These are phyloP conservation scores for Gobius niger DNA, from an alignment of 2,113 vertebrate species.

Conservation along the genomic window DNA sequence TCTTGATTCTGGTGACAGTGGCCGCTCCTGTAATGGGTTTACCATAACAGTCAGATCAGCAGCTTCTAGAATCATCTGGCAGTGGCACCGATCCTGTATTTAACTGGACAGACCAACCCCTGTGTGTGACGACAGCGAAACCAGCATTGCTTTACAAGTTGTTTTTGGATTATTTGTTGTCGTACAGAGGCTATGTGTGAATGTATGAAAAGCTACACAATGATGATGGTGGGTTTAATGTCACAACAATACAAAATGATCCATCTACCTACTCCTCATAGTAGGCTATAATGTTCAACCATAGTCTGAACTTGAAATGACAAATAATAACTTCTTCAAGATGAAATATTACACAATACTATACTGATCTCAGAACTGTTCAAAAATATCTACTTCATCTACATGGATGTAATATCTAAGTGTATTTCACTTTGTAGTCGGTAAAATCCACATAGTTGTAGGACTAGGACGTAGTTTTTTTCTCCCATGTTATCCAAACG, in stretches of 20 bases:
- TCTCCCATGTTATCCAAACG: too few relatives aligned
- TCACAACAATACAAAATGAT: neutral
- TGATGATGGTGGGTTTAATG: neutral
- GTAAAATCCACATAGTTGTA: too few relatives aligned
- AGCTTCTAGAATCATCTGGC: constrained; percentile 32
- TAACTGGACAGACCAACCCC: too few relatives aligned
- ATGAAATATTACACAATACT: neutral
- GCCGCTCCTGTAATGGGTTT: constrained; percentile 24
- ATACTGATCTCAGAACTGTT: too few relatives aligned
- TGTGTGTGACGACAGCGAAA: neutral
- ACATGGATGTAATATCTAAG: too few relatives aligned
- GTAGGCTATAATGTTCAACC: too few relatives aligned
- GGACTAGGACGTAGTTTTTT: too few relatives aligned
- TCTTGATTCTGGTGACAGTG: constrained; percentile 26
- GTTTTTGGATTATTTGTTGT: too few relatives aligned
- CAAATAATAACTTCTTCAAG: neutral
- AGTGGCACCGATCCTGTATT: neutral
- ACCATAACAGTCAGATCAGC: neutral
- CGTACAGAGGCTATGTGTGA: too few relatives aligned
- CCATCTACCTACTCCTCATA: neutral
- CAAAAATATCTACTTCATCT: too few relatives aligned
- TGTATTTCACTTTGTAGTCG: too few relatives aligned
- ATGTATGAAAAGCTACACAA: neutral
- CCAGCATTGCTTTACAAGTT: neutral
- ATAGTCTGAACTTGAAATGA: too few relatives aligned